These are phyloP conservation scores for Myioborus miniatus DNA, from an alignment of 2,797 vertebrate species.

Conservation along the genomic window DNA sequence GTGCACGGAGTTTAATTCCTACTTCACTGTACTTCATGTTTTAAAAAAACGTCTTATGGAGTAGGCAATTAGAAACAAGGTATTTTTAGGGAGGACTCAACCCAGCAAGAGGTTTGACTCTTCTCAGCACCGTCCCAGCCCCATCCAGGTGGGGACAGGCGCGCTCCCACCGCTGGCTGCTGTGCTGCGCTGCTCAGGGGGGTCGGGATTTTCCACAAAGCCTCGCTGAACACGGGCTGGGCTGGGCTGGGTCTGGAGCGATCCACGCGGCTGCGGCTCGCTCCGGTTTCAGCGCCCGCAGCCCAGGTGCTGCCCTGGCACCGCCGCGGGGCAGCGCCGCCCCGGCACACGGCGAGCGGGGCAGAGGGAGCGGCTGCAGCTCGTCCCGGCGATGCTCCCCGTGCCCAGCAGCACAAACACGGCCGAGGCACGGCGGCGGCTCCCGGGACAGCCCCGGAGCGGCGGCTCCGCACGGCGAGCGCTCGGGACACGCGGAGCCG, in stretches of 20 bases:
- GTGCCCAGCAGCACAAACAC: not conserved
- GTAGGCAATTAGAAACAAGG: not conserved
- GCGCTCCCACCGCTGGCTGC: not conserved
- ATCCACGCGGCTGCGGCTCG: not conserved
- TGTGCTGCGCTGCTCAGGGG: accelerated
- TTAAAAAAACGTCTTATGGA: accelerated
- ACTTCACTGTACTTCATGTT: not conserved
- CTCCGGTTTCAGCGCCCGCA: not conserved
- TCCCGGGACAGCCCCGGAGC: not conserved
- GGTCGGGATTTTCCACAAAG: not conserved
- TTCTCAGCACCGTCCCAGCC: not conserved
- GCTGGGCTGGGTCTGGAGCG: not conserved
- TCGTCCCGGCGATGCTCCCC: not conserved
- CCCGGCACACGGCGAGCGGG: not conserved
- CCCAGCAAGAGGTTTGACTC: not conserved
- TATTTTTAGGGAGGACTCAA: not conserved
- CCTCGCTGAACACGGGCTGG: not conserved
- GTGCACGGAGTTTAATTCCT: accelerated
- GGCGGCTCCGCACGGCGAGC: not conserved
- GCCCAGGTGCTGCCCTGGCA: not conserved
- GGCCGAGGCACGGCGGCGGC: not conserved
- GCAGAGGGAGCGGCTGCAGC: accelerated
- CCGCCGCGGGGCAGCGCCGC: not conserved
- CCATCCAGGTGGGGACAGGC: not conserved
- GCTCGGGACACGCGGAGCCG: not conserved